A percentile compares a stretch with the other conserved stretches of the same genome.
Conservation (phyloP, 2,797 vertebrate species). For the Artibeus jamaicensis region DNA sequence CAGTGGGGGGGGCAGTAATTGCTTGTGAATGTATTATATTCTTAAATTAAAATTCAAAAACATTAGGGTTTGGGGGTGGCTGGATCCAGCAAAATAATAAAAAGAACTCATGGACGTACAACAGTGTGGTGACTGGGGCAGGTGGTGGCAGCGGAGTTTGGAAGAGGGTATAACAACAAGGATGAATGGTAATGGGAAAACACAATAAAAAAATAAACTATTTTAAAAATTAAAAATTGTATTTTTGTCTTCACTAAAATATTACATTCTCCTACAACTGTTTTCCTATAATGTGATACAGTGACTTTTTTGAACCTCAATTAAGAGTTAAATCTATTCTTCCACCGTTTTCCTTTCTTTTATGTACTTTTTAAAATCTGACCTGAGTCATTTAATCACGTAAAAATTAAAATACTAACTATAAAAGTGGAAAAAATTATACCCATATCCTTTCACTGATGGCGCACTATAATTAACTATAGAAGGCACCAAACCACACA, state of each 20-base stretch:
- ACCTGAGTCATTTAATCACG: not conserved
- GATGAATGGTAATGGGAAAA: not conserved
- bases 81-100: not conserved
- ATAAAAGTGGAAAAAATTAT: slow-evolving; percentile 37
- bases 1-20: not conserved
- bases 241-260: slow-evolving; percentile 15
- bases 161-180: not conserved
- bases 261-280: slow-evolving; percentile 8
- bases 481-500: not conserved
- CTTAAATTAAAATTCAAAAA: not conserved
- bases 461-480: not conserved
- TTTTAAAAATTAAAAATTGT: not conserved
- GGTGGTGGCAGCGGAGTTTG: too few relatives aligned
- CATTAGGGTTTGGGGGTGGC: not conserved
- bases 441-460: not conserved
- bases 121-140: not conserved
- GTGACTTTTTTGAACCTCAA: not conserved
- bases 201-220: not conserved
- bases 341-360: slow-evolving; percentile 35
- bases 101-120: not conserved
- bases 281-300: slow-evolving; percentile 29
- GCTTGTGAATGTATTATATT: not conserved
- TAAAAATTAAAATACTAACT: slow-evolving; percentile 39
- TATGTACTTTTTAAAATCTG: slow-evolving; percentile 13
- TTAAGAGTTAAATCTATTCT: slow-evolving; percentile 33